Evolutionary conservation across 2,113 vertebrate genomes (phyloP).

Genomic region (Dicrurus megarhynchus): DNA sequence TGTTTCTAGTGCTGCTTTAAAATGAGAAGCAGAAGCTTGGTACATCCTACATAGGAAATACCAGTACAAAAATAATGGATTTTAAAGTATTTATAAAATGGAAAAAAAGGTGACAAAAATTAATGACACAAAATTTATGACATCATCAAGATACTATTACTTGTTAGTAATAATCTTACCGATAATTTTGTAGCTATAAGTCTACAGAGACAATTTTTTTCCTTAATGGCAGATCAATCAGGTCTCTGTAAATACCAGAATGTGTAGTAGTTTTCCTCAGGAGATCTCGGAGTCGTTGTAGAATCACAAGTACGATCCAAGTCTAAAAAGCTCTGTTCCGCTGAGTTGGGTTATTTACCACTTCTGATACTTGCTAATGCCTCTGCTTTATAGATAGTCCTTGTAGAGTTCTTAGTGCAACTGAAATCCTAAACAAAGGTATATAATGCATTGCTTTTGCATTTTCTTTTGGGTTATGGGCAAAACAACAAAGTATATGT

Average conservation of each 20-base stretch:
- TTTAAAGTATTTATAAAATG: not conserved
- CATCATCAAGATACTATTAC: not conserved
- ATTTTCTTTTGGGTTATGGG: not conserved
- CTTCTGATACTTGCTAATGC: not conserved
- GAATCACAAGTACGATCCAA: fast-evolving
- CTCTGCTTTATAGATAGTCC: not conserved
- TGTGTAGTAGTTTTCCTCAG: not conserved
- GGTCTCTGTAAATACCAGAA: not conserved
- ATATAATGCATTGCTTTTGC: not conserved
- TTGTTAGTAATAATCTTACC: not conserved
- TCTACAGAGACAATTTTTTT: not conserved
- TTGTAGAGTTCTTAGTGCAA: not conserved
- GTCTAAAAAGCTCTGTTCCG: not conserved
- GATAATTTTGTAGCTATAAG: not conserved
- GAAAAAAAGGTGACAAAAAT: not conserved
- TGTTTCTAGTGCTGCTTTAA: not conserved
- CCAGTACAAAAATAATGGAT: not conserved
- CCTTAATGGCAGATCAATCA: not conserved
- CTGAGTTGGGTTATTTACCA: not conserved
- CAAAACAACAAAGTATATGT: not conserved
- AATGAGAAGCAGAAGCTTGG: not conserved
- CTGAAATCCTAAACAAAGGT: not conserved
- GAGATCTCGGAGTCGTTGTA: not conserved
- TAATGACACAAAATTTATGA: not conserved
- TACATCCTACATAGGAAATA: not conserved